Evolutionary conservation across 2,113 vertebrate species (phyloP).

Genomic region (Vidua macroura): DNA sequence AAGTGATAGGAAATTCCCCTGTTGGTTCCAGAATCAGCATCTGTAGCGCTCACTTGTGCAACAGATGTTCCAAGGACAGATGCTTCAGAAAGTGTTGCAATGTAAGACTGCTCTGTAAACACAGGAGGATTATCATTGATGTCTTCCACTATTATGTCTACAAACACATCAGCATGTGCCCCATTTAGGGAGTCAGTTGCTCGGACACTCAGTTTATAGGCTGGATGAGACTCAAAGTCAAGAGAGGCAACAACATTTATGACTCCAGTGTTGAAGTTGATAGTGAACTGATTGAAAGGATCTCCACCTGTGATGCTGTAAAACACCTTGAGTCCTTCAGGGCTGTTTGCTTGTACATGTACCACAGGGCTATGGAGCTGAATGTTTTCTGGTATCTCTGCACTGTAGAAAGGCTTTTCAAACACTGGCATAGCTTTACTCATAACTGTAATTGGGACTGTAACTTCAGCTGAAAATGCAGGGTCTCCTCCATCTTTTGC

Average conservation of each 20-base stretch:
- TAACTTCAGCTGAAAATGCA: slow-evolving; percentile 82
- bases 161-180: slow-evolving; percentile 88
- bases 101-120: slow-evolving; percentile 81
- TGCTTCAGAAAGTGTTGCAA: slow-evolving; percentile 87
- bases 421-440: slow-evolving; percentile 95
- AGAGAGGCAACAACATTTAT: slow-evolving; percentile 84
- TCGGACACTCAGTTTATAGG: slow-evolving; percentile 89
- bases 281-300: slow-evolving; percentile 90
- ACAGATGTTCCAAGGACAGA: slow-evolving; percentile 85
- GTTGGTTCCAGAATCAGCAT: slow-evolving; percentile 87
- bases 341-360: slow-evolving; percentile 90
- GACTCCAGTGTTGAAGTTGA: slow-evolving; percentile 96
- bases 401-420: slow-evolving; percentile 93
- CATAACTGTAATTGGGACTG: slow-evolving; percentile 88
- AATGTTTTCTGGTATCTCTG: slow-evolving; percentile 91
- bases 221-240: slow-evolving; percentile 94
- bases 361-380: slow-evolving; percentile 90
- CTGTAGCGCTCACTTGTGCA: slow-evolving; percentile 83
- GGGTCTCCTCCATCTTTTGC: slow-evolving; percentile 88
- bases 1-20: slow-evolving; percentile 87
- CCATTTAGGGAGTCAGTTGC: slow-evolving; percentile 93
- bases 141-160: slow-evolving; percentile 92
- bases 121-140: slow-evolving; percentile 91
- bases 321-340: slow-evolving; percentile 91
- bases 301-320: slow-evolving; percentile 94